Evolutionary conservation across 2,888 invertebrate species (phyloP).

Genomic region (Epicampocera succincta): DNA sequence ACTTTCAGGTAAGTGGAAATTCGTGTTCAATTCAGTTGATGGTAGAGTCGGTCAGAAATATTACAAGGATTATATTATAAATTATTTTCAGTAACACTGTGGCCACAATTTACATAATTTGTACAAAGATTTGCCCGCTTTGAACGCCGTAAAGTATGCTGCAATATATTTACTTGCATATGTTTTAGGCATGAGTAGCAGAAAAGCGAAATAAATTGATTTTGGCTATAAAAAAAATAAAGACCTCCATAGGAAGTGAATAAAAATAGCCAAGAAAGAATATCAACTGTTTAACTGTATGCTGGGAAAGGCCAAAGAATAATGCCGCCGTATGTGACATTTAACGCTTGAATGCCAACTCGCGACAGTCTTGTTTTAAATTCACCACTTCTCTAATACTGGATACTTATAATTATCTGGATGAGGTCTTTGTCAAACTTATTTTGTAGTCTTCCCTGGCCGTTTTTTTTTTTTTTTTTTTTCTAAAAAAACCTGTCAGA

Average conservation of each 20-base stretch:
- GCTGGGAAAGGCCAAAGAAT: constrained; percentile 75
- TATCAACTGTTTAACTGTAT: constrained; percentile 22
- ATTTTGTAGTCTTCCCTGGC: constrained; percentile 17
- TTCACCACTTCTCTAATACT: constrained; percentile 6
- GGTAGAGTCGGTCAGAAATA: no score
- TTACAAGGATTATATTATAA: no score
- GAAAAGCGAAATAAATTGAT: no score
- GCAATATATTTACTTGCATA: not conserved
- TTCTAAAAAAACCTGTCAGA: constrained; percentile 40
- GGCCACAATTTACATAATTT: not conserved
- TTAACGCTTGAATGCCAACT: constrained; percentile 70
- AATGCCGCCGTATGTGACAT: constrained; percentile 76
- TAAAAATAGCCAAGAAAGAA: no score
- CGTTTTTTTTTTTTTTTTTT: no score
- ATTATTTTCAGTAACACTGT: no score
- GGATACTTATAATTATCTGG: not conserved
- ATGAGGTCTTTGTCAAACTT: not conserved
- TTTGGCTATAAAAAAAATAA: no score
- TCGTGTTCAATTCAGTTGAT: no score
- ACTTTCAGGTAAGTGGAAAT: no score
- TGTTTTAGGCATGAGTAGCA: no score
- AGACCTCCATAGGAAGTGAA: no score
- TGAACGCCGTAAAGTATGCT: constrained; percentile 10
- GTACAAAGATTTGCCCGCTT: not conserved
- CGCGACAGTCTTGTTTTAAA: constrained; percentile 42